Percentiles rank a stretch among this genome's conserved stretches.
Conservation (phyloP, 2,797 vertebrate genomes). For the Euphonia xanthogaster region DNA sequence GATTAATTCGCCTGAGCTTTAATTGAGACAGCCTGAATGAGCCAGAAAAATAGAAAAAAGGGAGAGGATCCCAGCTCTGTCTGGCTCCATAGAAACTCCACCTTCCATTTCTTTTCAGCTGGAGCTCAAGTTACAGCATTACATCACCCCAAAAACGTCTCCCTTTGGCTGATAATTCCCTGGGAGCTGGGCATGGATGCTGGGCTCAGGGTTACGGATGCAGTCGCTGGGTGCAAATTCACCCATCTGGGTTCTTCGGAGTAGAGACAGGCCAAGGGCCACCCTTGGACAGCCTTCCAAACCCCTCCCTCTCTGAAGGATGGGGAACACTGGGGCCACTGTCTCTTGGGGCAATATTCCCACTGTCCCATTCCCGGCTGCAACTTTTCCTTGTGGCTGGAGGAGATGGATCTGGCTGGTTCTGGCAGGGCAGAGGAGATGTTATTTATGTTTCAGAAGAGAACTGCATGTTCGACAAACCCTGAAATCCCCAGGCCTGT, state of each 20-base stretch:
- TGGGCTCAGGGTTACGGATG: accelerated
- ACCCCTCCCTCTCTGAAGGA: not conserved
- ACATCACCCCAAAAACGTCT: slow-evolving; percentile 57
- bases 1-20: slow-evolving; percentile 71
- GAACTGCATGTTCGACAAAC: not conserved
- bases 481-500: slow-evolving; percentile 49
- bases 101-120: slow-evolving; percentile 57
- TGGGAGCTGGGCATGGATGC: not conserved
- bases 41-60: slow-evolving; percentile 47
- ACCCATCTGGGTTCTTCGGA: not conserved
- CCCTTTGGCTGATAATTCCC: slow-evolving; percentile 41
- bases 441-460: slow-evolving; percentile 48
- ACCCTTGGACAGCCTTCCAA: not conserved
- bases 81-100: slow-evolving; percentile 73
- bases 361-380: not conserved
- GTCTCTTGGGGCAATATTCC: not conserved
- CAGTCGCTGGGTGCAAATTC: not conserved
- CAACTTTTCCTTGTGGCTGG: not conserved
- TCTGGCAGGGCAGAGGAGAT: not conserved
- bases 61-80: slow-evolving; percentile 69
- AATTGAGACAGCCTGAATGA: slow-evolving; percentile 74
- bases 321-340: accelerated
- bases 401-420: not conserved
- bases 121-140: slow-evolving; percentile 58
- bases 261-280: not conserved